Evolutionary conservation across 2,888 invertebrate genomes (phyloP).

Genomic region (Antheraea yamamai): DNA sequence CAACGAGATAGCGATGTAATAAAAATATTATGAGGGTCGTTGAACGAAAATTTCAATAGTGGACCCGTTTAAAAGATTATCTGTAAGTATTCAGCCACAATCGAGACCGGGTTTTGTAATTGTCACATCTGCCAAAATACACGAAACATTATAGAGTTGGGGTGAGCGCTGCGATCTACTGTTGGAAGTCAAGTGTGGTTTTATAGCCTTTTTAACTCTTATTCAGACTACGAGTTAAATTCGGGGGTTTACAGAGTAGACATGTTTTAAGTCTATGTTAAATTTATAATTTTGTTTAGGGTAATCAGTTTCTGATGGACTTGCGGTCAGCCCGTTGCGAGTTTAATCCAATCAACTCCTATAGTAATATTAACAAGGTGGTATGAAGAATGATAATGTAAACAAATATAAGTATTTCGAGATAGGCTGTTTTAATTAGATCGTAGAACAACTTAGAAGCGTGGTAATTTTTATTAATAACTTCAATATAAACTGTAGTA

Average conservation of each 20-base stretch:
- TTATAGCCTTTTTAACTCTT: slow-evolving; percentile 16
- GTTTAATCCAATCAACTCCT: too few species aligned
- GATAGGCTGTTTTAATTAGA: too few species aligned
- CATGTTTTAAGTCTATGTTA: background rate
- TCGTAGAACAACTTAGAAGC: background rate
- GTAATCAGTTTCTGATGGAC: too few species aligned
- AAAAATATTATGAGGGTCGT: slow-evolving; percentile 38
- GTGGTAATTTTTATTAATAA: background rate
- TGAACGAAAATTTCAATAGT: slow-evolving; percentile 47
- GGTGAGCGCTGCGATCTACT: slow-evolving; percentile 27
- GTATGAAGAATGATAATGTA: background rate
- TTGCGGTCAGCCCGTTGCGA: too few species aligned
- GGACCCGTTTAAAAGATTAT: slow-evolving; percentile 65
- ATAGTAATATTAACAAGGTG: background rate
- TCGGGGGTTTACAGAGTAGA: background rate
- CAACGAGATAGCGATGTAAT: slow-evolving; percentile 28
- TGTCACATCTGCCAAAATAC: slow-evolving; percentile 75
- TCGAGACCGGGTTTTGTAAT: slow-evolving; percentile 74
- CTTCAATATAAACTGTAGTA: too few species aligned
- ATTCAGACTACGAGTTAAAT: background rate
- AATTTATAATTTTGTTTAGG: too few species aligned
- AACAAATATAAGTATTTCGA: too few species aligned
- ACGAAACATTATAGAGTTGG: slow-evolving; percentile 25
- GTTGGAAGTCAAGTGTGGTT: slow-evolving; percentile 21
- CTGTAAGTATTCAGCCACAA: slow-evolving; percentile 68